A percentile compares a stretch with the other conserved stretches of the same genome.
Evolutionary conservation across 2,797 vertebrate genomes (phyloP).

Genomic region (Chelmon rostratus): DNA sequence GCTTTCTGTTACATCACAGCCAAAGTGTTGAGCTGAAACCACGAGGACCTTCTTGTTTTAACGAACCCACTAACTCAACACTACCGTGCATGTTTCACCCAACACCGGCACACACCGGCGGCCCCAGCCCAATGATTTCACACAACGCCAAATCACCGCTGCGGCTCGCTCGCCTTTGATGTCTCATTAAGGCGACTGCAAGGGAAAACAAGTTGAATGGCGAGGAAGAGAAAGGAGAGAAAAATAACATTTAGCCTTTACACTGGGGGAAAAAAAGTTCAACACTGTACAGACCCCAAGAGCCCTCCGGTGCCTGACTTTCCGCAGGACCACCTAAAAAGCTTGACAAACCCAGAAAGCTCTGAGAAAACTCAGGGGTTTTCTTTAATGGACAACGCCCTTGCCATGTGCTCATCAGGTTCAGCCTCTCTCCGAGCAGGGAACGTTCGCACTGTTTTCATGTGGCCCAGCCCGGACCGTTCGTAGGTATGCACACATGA

Average conservation of each 20-base stretch:
- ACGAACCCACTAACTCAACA: slow-evolving; percentile 5
- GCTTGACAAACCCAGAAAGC: slow-evolving; percentile 81
- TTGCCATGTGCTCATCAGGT: slow-evolving; percentile 77
- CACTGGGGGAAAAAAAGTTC: slow-evolving; percentile 64
- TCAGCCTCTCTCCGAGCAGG: slow-evolving; percentile 53
- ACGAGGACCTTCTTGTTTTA: slow-evolving; percentile 7
- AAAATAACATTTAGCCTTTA: slow-evolving; percentile 83
- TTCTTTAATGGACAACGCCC: slow-evolving; percentile 81
- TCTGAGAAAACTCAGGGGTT: slow-evolving; percentile 79
- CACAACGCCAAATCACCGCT: slow-evolving; percentile 69
- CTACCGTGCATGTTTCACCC: slow-evolving; percentile 37
- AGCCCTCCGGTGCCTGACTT: slow-evolving; percentile 80
- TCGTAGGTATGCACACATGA: slow-evolving; percentile 33
- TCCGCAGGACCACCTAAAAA: slow-evolving; percentile 88
- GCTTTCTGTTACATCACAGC: slow-evolving; percentile 48
- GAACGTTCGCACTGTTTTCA: slow-evolving; percentile 62
- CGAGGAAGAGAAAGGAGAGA: slow-evolving; percentile 63
- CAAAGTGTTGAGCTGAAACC: slow-evolving; percentile 30
- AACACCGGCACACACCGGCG: slow-evolving; percentile 39
- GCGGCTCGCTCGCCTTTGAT: slow-evolving; percentile 70
- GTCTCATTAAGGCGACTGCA: slow-evolving; percentile 76
- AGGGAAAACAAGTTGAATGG: slow-evolving; percentile 70
- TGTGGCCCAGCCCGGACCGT: slow-evolving; percentile 42
- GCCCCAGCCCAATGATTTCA: slow-evolving; percentile 57
- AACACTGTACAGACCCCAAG: slow-evolving; percentile 84